Evolutionary conservation across 2,797 vertebrate genomes (phyloP), one percentile per base, ranked within the genome.

Genomic region (Lateolabrax maculatus): DNA sequence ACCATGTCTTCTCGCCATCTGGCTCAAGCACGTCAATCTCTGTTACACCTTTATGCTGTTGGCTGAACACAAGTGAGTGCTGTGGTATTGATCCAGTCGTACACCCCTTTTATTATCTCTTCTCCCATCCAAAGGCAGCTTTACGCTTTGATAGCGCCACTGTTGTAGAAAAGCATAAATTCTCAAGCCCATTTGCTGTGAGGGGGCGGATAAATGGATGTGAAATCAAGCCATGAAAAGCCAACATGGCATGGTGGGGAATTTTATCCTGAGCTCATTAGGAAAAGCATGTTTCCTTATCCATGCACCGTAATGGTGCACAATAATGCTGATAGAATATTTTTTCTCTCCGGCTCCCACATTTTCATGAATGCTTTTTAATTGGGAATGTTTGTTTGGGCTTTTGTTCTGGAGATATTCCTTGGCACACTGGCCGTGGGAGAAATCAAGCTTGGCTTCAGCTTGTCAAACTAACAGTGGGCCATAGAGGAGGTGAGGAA

Each of bases 201-300:
- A 85, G 89, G 80, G 81, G 91, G 88, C 44, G 88, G 86, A 90
- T 92, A 94, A 95, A 94, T 87, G 88, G 91, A 93, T 92, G 92
- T 91, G 92, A 95, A 95, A 95, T 94, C 89, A 85, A 92, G 90
- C 88, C 86, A 88, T 91, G 92, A 93, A 92, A 89, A 93, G 89
- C 87, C 83, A 91, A 91, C 93, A 87, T 85, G 80, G 86, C 90
- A 88, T 89, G 86, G 84, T 80, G 75, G 75, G 63, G 89, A 91
- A 89, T 93, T 93, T 92, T 81, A 88, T 89, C 84, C 83, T 89
- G 88, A 92, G 91, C 93, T 95, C 93, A 92, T 95, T 95, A 95
- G 77, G 86, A 92, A 88, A 92, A 86, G 74, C 87, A 81, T 81
- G 83, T 87, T 89, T 79, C 69, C 67, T 65, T 68, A 84, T 87